phyloP scores from a whole-genome alignment of 2,888 invertebrate species.

The Prosopocoilus inquinatus region DNA sequence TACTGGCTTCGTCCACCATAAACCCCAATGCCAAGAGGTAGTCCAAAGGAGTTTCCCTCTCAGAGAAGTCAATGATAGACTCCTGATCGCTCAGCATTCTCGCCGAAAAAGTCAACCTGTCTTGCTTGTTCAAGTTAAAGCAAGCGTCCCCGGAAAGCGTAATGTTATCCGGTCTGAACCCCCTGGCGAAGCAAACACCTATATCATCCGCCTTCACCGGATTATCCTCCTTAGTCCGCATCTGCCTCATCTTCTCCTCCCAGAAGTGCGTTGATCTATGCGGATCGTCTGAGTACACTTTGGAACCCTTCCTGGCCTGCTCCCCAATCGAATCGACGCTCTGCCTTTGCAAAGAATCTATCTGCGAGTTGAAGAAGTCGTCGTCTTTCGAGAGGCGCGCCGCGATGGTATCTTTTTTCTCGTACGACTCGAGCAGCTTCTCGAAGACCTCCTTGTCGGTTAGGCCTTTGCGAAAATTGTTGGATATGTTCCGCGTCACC shows the following conservation, averaged over 20 bases:
- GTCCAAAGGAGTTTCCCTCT: slow-evolving; percentile 35
- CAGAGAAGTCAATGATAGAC: slow-evolving; percentile 36
- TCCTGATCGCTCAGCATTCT: slow-evolving; percentile 26
- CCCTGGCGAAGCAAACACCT: slow-evolving; percentile 35
- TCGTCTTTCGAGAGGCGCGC: slow-evolving; percentile 31
- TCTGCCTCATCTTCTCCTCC: slow-evolving; percentile 19
- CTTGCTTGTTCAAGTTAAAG: slow-evolving; percentile 29
- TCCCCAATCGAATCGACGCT: slow-evolving; percentile 15
- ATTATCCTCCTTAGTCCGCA: slow-evolving; percentile 16
- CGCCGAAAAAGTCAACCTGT: slow-evolving; percentile 27
- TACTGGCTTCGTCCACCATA: slow-evolving; percentile 39
- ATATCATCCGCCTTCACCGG: slow-evolving; percentile 32
- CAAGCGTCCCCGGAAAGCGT: slow-evolving; percentile 32
- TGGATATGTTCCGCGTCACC: not conserved
- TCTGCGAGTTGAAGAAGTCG: slow-evolving; percentile 27
- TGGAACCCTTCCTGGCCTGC: not conserved
- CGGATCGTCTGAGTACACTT: slow-evolving; percentile 12
- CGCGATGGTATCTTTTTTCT: slow-evolving; percentile 32
- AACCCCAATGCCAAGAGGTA: slow-evolving; percentile 37
- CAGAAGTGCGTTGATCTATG: slow-evolving; percentile 16
- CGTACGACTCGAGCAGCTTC: slow-evolving; percentile 32
- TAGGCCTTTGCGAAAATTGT: slow-evolving; percentile 20
- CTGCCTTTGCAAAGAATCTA: slow-evolving; percentile 13
- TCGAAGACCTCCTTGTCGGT: slow-evolving; percentile 36
- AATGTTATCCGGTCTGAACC: slow-evolving; percentile 35